Percentiles rank a stretch among this genome's conserved stretches.
These are phyloP conservation scores for Rhombomys opimus DNA, from an alignment of 2,113 vertebrate species.

Conservation along the genomic window DNA sequence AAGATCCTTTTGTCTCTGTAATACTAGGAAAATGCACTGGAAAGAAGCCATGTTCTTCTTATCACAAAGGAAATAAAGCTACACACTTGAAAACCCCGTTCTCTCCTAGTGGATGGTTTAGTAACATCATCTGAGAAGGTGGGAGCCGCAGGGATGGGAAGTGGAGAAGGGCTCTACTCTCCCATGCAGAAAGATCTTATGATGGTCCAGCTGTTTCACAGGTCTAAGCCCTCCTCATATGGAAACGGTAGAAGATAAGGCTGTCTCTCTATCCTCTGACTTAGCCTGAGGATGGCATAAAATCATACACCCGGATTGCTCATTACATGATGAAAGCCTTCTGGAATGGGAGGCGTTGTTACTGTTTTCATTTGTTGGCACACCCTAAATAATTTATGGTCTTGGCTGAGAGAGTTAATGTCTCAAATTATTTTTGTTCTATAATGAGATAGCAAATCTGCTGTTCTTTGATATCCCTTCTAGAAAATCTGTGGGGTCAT, in stretches of 20 bases:
- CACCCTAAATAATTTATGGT: neutral
- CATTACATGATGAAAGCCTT: neutral
- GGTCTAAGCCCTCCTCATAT: conserved; percentile 26
- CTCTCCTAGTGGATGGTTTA: neutral
- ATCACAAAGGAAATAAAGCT: conserved; percentile 12
- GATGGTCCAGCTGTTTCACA: neutral
- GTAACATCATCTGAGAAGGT: neutral
- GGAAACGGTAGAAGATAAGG: conserved; percentile 22
- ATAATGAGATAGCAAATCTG: neutral
- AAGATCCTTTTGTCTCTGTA: conserved; percentile 18
- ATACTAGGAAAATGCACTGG: neutral
- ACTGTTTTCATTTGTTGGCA: neutral
- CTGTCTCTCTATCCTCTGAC: neutral
- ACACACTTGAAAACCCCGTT: neutral
- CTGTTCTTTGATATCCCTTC: conserved; percentile 3
- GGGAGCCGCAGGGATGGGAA: conserved; percentile 59
- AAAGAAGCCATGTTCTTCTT: neutral
- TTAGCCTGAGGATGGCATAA: neutral
- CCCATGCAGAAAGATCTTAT: conserved; percentile 46
- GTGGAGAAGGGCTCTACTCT: conserved; percentile 54
- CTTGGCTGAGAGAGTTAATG: conserved; percentile 26
- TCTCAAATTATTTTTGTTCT: neutral
- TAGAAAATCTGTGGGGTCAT: neutral
- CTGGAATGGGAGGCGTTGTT: neutral
- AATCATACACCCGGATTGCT: neutral